Percentiles rank a stretch among this genome's conserved stretches.
These are phyloP conservation scores for Nymphalis polychloros DNA, from an alignment of 2,888 invertebrate genomes.

Conservation along the genomic window DNA sequence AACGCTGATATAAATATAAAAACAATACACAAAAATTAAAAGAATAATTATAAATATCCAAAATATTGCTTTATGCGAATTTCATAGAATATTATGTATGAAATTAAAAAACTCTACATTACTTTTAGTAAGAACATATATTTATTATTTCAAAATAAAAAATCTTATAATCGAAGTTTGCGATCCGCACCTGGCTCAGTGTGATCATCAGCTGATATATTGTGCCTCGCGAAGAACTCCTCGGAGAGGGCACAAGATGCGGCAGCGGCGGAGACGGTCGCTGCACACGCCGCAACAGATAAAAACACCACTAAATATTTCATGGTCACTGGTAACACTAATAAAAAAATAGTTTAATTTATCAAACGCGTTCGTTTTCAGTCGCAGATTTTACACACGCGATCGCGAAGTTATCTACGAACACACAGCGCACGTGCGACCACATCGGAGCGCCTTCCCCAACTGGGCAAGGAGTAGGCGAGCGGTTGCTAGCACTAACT, in stretches of 20 bases:
- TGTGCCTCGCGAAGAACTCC: constrained; percentile 71
- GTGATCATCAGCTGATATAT: constrained; percentile 76
- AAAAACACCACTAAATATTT: constrained; percentile 68
- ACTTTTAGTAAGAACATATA: too few relatives aligned
- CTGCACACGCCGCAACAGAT: constrained; percentile 57
- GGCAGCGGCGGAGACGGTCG: constrained; percentile 57
- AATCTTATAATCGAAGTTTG: constrained; percentile 16
- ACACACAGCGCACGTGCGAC: constrained; percentile 65
- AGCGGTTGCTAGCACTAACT: constrained; percentile 48
- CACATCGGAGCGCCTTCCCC: constrained; percentile 71
- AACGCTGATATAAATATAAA: too few relatives aligned
- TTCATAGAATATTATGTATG: too few relatives aligned
- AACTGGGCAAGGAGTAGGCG: constrained; percentile 51
- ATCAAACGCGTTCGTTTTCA: constrained; percentile 52
- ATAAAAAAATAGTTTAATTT: constrained; percentile 48
- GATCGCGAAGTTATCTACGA: constrained; percentile 59
- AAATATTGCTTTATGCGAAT: too few relatives aligned
- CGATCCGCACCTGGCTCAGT: constrained; percentile 69
- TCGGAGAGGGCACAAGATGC: constrained; percentile 62
- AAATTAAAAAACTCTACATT: not conserved
- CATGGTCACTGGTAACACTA: constrained; percentile 67
- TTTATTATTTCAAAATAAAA: too few relatives aligned
- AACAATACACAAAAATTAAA: too few relatives aligned
- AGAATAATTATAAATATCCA: too few relatives aligned
- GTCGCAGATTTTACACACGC: constrained; percentile 57